Percentiles rank a stretch among this genome's conserved stretches.
phyloP scores from a whole-genome alignment of 2,797 vertebrate species.

The Myripristis jacobus region DNA sequence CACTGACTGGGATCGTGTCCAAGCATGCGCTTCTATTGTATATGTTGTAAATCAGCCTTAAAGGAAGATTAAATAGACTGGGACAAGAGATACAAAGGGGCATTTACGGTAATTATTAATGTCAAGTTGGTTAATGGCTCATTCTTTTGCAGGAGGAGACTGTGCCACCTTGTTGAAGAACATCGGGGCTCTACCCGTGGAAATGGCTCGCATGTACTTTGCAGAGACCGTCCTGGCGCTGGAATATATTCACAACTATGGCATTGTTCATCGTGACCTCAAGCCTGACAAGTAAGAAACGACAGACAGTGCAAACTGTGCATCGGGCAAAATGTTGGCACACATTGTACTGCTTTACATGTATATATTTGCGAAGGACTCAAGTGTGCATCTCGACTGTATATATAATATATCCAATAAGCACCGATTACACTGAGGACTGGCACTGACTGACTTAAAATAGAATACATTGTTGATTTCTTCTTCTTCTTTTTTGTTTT shows the following conservation, averaged over 20 bases:
- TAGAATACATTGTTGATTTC: not conserved
- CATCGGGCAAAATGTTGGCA: no score
- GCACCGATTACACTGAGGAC: not conserved
- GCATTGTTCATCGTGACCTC: slow-evolving; percentile 92
- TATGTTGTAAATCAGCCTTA: slow-evolving; percentile 1
- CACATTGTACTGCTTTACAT: no score
- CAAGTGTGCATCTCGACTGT: no score
- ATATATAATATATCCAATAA: no score
- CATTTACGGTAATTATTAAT: slow-evolving; percentile 6
- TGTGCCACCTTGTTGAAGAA: slow-evolving; percentile 93
- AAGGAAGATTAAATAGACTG: slow-evolving; percentile 8
- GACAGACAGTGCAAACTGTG: no score
- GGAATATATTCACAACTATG: slow-evolving; percentile 93
- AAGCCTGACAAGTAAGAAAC: slow-evolving; percentile 91
- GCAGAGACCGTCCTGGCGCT: slow-evolving; percentile 91
- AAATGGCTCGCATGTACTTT: slow-evolving; percentile 93
- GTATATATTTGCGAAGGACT: not conserved
- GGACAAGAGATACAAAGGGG: slow-evolving; percentile 20
- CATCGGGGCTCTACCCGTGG: slow-evolving; percentile 91
- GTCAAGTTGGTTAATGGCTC: no score
- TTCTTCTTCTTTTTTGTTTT: no score
- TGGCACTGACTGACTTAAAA: not conserved
- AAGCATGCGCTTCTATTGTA: not conserved
- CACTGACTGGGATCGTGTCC: not conserved
- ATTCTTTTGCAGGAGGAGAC: slow-evolving; percentile 88